Percentiles rank a stretch among this genome's conserved stretches.
phyloP scores from a whole-genome alignment of 2,113 vertebrate genomes.

The Vulpes ferrilata region DNA sequence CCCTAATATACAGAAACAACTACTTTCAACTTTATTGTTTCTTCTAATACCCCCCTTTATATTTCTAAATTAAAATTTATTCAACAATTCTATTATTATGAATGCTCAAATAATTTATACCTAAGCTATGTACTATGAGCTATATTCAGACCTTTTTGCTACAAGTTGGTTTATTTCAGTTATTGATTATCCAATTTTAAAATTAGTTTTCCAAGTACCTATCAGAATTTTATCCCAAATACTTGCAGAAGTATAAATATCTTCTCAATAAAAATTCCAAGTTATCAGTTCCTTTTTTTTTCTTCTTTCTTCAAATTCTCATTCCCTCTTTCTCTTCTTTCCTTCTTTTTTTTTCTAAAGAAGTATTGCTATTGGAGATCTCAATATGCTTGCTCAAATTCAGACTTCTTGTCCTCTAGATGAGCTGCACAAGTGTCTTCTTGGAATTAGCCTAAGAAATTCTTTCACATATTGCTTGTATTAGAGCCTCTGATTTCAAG shows the following conservation, averaged over 20 bases:
- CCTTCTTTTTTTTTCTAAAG: background rate
- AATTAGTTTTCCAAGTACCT: slow-evolving; percentile 61
- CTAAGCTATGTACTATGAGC: background rate
- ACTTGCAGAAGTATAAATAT: background rate
- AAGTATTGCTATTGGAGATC: background rate
- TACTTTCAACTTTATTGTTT: background rate
- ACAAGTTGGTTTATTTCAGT: slow-evolving; percentile 11
- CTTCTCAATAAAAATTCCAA: background rate
- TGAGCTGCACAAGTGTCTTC: background rate
- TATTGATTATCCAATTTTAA: background rate
- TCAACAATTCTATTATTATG: slow-evolving; percentile 42
- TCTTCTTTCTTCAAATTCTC: background rate
- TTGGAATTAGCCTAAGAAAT: background rate
- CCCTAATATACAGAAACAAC: background rate
- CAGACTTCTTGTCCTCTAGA: background rate
- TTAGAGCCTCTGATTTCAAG: background rate
- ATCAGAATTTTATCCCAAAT: background rate
- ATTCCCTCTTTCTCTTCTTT: background rate
- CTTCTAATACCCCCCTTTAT: background rate
- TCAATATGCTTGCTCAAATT: background rate
- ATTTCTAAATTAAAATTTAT: slow-evolving; percentile 48
- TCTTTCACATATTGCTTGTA: background rate
- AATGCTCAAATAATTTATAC: slow-evolving; percentile 2
- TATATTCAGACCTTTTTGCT: background rate
- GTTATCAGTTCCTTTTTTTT: background rate